Percentiles rank a stretch among this genome's conserved stretches.
These are phyloP conservation scores for Phrynosoma blainvillii DNA, from an alignment of 2,113 vertebrate genomes.

Conservation along the genomic window DNA sequence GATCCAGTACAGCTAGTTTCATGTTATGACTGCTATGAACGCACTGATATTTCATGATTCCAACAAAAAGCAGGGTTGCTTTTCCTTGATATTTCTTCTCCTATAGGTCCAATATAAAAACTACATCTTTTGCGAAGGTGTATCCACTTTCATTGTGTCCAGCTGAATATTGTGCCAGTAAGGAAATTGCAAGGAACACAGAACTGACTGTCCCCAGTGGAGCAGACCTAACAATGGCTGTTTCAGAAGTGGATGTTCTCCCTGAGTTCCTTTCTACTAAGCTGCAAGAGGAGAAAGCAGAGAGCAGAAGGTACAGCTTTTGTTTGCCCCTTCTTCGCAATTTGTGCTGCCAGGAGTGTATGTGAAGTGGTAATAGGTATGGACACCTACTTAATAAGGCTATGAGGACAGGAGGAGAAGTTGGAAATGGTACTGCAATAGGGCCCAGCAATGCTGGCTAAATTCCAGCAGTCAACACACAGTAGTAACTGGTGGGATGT, in stretches of 20 bases:
- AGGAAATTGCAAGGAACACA: not conserved
- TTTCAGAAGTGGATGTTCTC: slow-evolving; percentile 76
- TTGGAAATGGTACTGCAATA: not conserved
- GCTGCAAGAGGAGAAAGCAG: slow-evolving; percentile 78
- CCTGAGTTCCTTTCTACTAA: slow-evolving; percentile 73
- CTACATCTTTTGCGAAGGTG: slow-evolving; percentile 18
- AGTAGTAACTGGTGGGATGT: not conserved
- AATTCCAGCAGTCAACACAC: not conserved
- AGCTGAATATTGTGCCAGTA: not conserved
- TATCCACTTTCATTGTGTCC: not conserved
- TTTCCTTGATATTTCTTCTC: not conserved
- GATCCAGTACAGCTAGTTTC: not conserved
- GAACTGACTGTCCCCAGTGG: not conserved
- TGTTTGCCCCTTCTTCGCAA: not conserved
- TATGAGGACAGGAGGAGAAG: not conserved
- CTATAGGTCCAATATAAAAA: slow-evolving; percentile 55
- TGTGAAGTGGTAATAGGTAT: not conserved
- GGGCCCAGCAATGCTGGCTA: not conserved
- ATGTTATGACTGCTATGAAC: not conserved
- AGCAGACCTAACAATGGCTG: slow-evolving; percentile 60
- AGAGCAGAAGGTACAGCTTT: slow-evolving; percentile 70
- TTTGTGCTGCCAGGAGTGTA: not conserved
- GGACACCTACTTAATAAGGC: not conserved
- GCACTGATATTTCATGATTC: not conserved
- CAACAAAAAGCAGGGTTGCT: no score